Evolutionary conservation across 2,888 invertebrate genomes (phyloP).

Genomic region (Hoplodrina ambigua): DNA sequence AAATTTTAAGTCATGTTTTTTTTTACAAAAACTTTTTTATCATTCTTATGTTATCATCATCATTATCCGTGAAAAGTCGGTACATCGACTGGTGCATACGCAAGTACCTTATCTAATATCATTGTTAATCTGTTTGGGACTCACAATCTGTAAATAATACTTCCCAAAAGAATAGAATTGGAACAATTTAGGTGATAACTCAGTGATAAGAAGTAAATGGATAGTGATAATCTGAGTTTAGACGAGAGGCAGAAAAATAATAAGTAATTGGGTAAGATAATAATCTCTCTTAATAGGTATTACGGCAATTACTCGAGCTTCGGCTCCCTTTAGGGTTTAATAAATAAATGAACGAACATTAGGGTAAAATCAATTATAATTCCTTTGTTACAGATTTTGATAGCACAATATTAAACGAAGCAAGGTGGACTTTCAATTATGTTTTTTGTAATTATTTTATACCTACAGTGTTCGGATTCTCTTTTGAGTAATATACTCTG

Average conservation of each 20-base stretch:
- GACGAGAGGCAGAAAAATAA: constrained; percentile 16
- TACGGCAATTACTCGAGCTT: constrained; percentile 27
- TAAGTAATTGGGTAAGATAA: constrained; percentile 13
- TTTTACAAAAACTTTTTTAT: no score
- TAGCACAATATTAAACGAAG: constrained; percentile 19
- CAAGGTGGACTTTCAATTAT: background rate
- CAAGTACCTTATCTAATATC: no score
- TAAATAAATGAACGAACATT: constrained; percentile 30
- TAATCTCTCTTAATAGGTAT: constrained; percentile 27
- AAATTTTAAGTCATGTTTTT: background rate
- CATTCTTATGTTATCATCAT: no score
- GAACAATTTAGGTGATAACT: background rate
- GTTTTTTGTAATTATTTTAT: constrained; percentile 7
- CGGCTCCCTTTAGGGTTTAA: constrained; percentile 20
- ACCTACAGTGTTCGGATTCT: background rate
- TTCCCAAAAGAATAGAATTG: background rate
- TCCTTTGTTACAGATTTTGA: constrained; percentile 34
- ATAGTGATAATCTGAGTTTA: background rate
- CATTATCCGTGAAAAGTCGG: no score
- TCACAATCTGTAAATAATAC: background rate
- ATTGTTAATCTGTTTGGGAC: no score
- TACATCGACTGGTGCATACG: no score
- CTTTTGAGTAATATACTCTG: no score
- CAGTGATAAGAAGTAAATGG: background rate
- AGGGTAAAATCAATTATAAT: constrained; percentile 39